Evolutionary conservation across 53 echinoderm and acorn worm species (phyloP), one percentile per base, ranked within the genome.

Genomic region (Astropecten irregularis): DNA sequence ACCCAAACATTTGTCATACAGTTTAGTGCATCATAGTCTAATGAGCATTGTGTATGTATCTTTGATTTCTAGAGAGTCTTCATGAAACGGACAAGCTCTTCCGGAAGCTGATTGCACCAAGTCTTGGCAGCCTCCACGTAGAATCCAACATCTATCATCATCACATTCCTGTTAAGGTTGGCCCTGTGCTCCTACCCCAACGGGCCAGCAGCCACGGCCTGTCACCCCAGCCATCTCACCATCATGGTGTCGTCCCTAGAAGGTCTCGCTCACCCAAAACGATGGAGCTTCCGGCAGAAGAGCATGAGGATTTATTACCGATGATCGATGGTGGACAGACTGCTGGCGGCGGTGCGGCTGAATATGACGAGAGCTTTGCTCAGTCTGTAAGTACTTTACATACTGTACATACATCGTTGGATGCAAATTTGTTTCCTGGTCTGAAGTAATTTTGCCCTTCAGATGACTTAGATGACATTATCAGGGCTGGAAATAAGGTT

Each of bases 41-140:
- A n/a, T n/a, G n/a, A n/a, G n/a, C n/a, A n/a, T n/a, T n/a, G n/a
- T n/a, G n/a, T n/a, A n/a, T n/a, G n/a, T n/a, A n/a, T n/a, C n/a
- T n/a, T n/a, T n/a, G n/a, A n/a, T n/a, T n/a, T n/a, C n/a, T n/a
- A n/a, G n/a, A n/a, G n/a, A n/a, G n/a, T n/a, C 28, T 79, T 46
- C 79, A 27, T 20, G 79, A 79, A 79, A 77, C 92, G 18, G 83
- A 86, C 77, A 73, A 83, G 31, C 63, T 88, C 37, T 92, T 81
- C 69, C 74, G 83, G 33, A 88, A 89, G 73, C 82, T 92, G 2
- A 69, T 92, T 34, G 92, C 86, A 38, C 89, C 92, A 3, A 77
- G 91, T 14, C 84, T 91, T 23, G 77, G 91, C 26, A 92, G 85
- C 56, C 77, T 92, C 13, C 82, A 66, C 40, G 42, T 83, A 36